Conservation (phyloP, 1,140 invertebrate species). For the Drosophila orena region DNA sequence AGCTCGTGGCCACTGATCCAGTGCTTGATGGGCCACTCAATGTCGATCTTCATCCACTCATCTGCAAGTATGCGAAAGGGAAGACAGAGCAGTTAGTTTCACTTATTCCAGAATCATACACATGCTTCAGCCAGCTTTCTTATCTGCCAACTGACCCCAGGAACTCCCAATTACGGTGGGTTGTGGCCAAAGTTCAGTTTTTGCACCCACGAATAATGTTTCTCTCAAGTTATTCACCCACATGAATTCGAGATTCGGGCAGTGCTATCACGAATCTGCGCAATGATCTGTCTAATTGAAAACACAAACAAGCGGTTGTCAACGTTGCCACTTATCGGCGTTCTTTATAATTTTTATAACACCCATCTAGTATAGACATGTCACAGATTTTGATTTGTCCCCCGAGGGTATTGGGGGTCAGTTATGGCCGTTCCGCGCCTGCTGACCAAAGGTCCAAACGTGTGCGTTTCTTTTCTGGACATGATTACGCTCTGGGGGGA, state of each 20-base stretch:
- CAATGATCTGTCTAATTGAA: conserved; percentile 58
- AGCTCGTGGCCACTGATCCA: conserved; percentile 89
- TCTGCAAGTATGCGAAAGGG: conserved; percentile 85
- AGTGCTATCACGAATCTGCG: conserved; percentile 42
- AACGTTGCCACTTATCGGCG: conserved; percentile 58
- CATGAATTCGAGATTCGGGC: conserved; percentile 23
- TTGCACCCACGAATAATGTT: conserved; percentile 30
- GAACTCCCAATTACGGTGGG: conserved; percentile 31
- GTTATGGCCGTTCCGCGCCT: conserved; percentile 9
- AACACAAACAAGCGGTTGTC: conserved; percentile 56
- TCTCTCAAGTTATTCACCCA: conserved; percentile 71
- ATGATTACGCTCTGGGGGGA: conserved; percentile 16
- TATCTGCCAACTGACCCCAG: conserved; percentile 43
- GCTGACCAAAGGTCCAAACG: conserved; percentile 46
- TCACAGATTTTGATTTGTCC: conserved; percentile 52
- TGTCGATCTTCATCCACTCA: conserved; percentile 92
- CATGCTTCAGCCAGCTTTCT: conserved; percentile 3
- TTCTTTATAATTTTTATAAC: conserved; percentile 31
- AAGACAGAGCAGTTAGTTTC: conserved; percentile 7
- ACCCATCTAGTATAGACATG: conserved; percentile 45
- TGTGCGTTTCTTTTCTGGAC: conserved; percentile 4
- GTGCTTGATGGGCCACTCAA: conserved; percentile 89
- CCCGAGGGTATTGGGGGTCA: conserved; percentile 46
- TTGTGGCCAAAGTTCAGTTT: conserved; percentile 60
- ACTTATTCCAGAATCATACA: conserved; percentile 2